Percentiles rank a stretch among this genome's conserved stretches.
Conservation (phyloP, 2,888 invertebrate species). For the Lottia scabra region DNA sequence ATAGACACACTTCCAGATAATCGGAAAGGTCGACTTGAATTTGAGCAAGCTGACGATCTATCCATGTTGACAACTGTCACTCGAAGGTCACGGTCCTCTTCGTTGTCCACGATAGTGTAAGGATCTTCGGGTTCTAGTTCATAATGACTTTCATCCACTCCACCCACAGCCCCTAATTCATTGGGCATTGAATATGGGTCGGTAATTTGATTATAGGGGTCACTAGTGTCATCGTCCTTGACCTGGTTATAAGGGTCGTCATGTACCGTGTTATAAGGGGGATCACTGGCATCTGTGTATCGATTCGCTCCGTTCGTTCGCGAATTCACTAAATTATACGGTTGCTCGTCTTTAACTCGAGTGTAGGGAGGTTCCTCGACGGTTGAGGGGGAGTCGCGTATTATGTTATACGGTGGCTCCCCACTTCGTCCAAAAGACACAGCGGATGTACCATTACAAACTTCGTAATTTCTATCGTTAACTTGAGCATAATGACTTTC, state of each 20-base stretch:
- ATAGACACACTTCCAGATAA: background rate
- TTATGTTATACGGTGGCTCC: slow-evolving; percentile 29
- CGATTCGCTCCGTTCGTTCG: background rate
- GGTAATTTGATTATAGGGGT: slow-evolving; percentile 25
- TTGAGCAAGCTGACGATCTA: slow-evolving; percentile 26
- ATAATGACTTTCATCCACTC: background rate
- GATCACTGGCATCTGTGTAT: slow-evolving; percentile 10
- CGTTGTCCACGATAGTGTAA: slow-evolving; percentile 38
- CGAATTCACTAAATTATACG: background rate
- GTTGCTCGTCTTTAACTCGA: slow-evolving; percentile 7
- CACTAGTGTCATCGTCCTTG: slow-evolving; percentile 31
- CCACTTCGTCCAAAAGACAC: slow-evolving; percentile 23
- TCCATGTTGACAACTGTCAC: slow-evolving; percentile 29
- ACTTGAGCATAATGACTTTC: slow-evolving; percentile 20
- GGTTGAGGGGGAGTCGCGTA: slow-evolving; percentile 19
- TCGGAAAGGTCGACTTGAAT: background rate
- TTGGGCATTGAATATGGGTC: slow-evolving; percentile 10
- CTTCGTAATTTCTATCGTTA: slow-evolving; percentile 13
- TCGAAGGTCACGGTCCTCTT: slow-evolving; percentile 21
- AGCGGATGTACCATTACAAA: background rate
- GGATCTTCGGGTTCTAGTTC: slow-evolving; percentile 23
- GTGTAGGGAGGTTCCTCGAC: slow-evolving; percentile 11
- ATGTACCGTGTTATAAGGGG: slow-evolving; percentile 33
- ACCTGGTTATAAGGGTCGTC: slow-evolving; percentile 38
- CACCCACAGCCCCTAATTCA: background rate